Base-by-base conservation (phyloP, 2,797 vertebrate species). In the Lacerta agilis region DNA sequence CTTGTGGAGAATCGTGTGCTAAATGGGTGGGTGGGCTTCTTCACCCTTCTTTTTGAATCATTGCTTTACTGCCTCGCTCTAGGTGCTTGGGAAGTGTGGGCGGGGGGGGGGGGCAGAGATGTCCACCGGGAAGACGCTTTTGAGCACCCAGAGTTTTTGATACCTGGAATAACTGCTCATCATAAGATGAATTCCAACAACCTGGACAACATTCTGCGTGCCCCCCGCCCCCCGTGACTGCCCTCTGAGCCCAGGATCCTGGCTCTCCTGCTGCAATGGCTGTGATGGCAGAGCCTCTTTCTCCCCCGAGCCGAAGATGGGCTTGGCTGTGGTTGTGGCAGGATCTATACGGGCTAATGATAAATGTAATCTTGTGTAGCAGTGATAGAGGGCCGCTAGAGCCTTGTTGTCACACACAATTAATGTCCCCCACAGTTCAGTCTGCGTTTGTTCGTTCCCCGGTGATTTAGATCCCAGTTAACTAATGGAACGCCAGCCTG, bases 401-500 rank as follows among this genome's bases (percentile, higher is more conserved):
- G 97, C 94, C 96, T 89, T 33, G 89, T 96, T 97, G 97, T 97
- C 97, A 96, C 94, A 95, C 94, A 95, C 97, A 96, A 97, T 98
- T 98, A 98, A 98, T 96, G 96, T 95, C 96, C 95, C 93, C 91
- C 87, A 3, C 91, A n/a, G 0, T 45, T 90, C 94, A 90, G 91
- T 95, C 94, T 95, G 95, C 96, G 96, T 97, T 97, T 96, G 96
- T 97, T 97, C 96, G 78, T 96, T 96, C 94, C 97, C 95, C 90
- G 1, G 55, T 2, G 95, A 96, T 95, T 96, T 66, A 15, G 83
- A 90, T 94, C 96, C 92, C 81, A 95, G 96, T 97, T 98, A 97
- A 98, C 97, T 98, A 98, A 98, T 94, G 95, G 96, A 97, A 96
- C 93, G 93, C 94, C 93, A 93, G 95, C 95, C 96, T 88, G 93